phyloP scores from a whole-genome alignment of 2,113 vertebrate species.

The Pterophyllum scalare region DNA sequence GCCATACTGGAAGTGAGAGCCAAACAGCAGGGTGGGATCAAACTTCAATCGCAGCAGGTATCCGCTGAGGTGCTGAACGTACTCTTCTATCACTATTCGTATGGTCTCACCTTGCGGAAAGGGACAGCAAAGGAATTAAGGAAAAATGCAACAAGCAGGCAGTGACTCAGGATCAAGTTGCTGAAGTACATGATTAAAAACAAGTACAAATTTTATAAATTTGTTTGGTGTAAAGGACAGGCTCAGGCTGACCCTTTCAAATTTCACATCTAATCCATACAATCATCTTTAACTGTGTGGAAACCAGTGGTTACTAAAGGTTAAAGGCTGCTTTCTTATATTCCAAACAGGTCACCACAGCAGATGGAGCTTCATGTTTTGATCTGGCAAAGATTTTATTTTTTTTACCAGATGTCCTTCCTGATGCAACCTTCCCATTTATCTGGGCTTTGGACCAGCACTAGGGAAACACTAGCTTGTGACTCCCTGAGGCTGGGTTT shows the following conservation, averaged over 20 bases:
- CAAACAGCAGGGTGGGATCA: conserved; percentile 90
- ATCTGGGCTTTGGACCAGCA: neutral
- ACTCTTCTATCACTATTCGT: conserved; percentile 94
- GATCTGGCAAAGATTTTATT: neutral
- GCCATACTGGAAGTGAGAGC: conserved; percentile 89
- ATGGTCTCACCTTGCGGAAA: conserved; percentile 91
- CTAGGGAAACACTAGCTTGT: neutral
- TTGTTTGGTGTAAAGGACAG: neutral
- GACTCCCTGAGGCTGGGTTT: neutral
- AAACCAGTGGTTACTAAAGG: neutral
- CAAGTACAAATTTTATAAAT: no score
- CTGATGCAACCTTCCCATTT: neutral
- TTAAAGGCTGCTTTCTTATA: neutral
- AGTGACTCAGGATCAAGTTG: neutral
- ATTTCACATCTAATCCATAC: neutral
- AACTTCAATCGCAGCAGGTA: conserved; percentile 93
- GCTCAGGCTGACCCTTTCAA: neutral
- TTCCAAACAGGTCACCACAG: neutral
- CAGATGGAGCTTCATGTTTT: neutral
- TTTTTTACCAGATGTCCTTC: neutral
- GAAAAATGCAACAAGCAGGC: neutral
- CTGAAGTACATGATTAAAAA: neutral
- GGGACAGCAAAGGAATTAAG: neutral
- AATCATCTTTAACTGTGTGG: neutral
- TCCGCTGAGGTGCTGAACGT: conserved; percentile 96